phyloP scores from a whole-genome alignment of 2,797 vertebrate genomes.

The Vipera ursinii region DNA sequence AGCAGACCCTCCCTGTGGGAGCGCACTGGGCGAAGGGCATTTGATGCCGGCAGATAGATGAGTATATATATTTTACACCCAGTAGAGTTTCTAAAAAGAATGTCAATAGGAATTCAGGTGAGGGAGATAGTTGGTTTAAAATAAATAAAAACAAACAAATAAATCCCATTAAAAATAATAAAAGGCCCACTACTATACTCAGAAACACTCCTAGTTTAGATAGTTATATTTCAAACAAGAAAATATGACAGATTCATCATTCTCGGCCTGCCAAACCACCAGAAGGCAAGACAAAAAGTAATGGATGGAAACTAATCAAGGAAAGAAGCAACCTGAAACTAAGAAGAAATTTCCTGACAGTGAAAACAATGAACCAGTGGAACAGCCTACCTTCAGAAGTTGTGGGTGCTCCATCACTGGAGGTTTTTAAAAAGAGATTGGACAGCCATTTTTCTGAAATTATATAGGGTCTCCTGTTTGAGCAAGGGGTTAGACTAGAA shows the following conservation, averaged over 20 bases:
- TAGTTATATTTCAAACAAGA: neutral
- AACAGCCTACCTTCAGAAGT: neutral
- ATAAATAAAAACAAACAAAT: neutral
- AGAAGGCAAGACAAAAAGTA: neutral
- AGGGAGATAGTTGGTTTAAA: neutral
- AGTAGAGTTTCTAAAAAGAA: neutral
- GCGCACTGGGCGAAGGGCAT: no score
- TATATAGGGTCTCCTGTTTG: neutral
- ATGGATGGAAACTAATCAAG: neutral
- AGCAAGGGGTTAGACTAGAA: neutral
- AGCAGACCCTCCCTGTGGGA: no score
- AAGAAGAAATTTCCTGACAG: neutral
- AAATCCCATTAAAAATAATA: neutral
- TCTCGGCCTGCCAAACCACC: neutral
- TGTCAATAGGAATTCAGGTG: neutral
- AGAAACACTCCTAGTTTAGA: neutral
- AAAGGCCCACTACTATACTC: neutral
- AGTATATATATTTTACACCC: neutral
- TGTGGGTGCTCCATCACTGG: neutral
- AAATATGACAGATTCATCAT: neutral
- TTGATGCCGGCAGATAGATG: no score
- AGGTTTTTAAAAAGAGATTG: neutral
- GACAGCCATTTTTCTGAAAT: neutral
- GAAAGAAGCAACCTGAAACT: neutral
- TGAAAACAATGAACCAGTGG: neutral